Base-by-base conservation (phyloP, 2,113 vertebrate species). In the Heterocephalus glaber region DNA sequence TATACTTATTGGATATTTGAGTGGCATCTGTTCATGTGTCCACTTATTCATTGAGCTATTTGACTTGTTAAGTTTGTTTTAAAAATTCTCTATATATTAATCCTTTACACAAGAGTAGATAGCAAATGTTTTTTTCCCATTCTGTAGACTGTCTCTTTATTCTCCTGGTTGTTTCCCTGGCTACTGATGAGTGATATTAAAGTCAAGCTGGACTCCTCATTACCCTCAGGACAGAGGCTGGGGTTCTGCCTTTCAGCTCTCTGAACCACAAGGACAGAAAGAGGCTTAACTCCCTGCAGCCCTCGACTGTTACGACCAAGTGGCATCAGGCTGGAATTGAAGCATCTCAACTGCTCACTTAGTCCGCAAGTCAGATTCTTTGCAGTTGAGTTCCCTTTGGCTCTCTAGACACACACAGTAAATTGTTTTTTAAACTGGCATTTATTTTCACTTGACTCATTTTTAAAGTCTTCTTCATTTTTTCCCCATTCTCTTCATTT, bases 401-500 rank as follows among this genome's bases (percentile, higher is more conserved):
- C 58, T 96, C 89, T 96, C 86, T 24, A 97, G 95, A 92, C 72
- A 77, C 81, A 96, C 47, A 85, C 38, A 77, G 60, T 95, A 97
- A 97, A 96, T 95, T 95, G 52, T 90, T 96, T 97, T 98, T 97
- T 92, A 97, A 98, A 97, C 92, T 95, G 90, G 86, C 81, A 66
- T 96, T 96, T 90, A 87, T 96, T 96, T 96, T 96, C 97, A 93
- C 96, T 96, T 97, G 91, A 95, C 94, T 98, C 91, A 97, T 96
- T 97, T 97, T 96, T 93, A 86, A 96, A 97, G 94, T 91, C 84
- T 79, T 97, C 92, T 94, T 93, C 94, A 95, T 95, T 92, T 95
- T 95, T 79, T 47, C 38, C 74, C 44, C n/a, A 61, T 87, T 92
- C 81, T 92, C 80, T 95, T 96, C 96, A 95, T 97, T 96, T 95